Percentiles rank a stretch among this genome's conserved stretches.
These are phyloP conservation scores for Melanotaenia maccullochi DNA, from an alignment of 2,797 vertebrate species.

Conservation along the genomic window DNA sequence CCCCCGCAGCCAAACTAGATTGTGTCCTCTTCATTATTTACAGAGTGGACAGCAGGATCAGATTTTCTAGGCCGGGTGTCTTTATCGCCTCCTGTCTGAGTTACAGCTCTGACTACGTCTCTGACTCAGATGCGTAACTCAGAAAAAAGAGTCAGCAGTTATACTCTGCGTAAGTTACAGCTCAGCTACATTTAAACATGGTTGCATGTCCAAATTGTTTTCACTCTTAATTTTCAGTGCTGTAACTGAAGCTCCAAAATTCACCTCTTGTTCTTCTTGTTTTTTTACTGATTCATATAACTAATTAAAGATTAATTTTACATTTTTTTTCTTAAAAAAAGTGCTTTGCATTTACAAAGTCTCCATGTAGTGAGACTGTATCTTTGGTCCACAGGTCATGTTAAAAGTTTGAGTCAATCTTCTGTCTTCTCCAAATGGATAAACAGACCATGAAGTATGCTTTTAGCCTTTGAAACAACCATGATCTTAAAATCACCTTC, in stretches of 20 bases:
- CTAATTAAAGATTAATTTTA: neutral
- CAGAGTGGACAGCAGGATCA: slow-evolving; percentile 72
- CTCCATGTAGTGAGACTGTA: slow-evolving; percentile 47
- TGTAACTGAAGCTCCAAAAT: slow-evolving; percentile 14
- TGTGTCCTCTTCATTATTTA: slow-evolving; percentile 83
- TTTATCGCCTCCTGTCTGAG: slow-evolving; percentile 61
- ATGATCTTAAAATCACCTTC: slow-evolving; percentile 79
- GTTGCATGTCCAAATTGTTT: slow-evolving; percentile 12
- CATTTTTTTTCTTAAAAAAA: slow-evolving; percentile 3
- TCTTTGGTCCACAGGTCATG: slow-evolving; percentile 58
- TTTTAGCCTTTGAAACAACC: slow-evolving; percentile 78
- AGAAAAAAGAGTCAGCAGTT: slow-evolving; percentile 28
- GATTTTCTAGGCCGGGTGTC: slow-evolving; percentile 76
- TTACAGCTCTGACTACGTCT: slow-evolving; percentile 58
- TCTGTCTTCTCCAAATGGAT: slow-evolving; percentile 65
- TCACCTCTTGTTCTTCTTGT: slow-evolving; percentile 12
- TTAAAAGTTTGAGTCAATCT: slow-evolving; percentile 65
- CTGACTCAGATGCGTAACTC: slow-evolving; percentile 42
- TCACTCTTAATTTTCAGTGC: neutral
- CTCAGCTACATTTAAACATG: slow-evolving; percentile 20
- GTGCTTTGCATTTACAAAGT: slow-evolving; percentile 13
- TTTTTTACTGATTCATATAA: slow-evolving; percentile 21
- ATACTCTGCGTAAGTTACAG: slow-evolving; percentile 30
- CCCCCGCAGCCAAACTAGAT: slow-evolving; percentile 40
- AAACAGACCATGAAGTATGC: slow-evolving; percentile 74